Evolutionary conservation across 1,140 invertebrate species (phyloP).

Genomic region (Euglossa dilemma): DNA sequence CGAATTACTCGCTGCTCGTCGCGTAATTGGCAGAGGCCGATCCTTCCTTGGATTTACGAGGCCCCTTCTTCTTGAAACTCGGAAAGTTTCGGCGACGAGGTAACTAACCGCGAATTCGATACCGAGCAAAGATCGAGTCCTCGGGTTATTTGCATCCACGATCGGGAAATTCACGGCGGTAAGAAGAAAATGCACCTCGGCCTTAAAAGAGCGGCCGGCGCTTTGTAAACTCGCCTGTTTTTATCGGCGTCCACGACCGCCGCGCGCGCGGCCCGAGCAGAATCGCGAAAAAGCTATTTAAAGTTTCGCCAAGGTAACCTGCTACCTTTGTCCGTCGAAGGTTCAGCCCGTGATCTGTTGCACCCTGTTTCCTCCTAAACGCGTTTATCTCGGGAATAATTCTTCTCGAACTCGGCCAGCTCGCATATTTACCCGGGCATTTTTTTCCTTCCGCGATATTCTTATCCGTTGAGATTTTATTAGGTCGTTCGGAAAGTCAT

Average conservation of each 20-base stretch:
- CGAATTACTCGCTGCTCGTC: too few relatives aligned
- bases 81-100: not conserved
- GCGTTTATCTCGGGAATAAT: not conserved
- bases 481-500: too few relatives aligned
- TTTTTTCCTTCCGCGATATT: too few relatives aligned
- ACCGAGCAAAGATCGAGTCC: not conserved
- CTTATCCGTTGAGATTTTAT: not conserved
- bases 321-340: not conserved
- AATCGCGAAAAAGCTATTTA: conserved; percentile 41
- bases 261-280: not conserved
- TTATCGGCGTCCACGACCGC: not conserved
- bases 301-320: conserved; percentile 37
- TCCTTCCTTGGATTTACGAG: not conserved
- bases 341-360: conserved; percentile 10
- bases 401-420: not conserved
- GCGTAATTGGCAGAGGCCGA: not conserved
- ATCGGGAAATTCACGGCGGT: conserved; percentile 11
- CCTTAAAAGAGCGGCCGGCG: conserved; percentile 9
- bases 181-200: not conserved
- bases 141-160: conserved; percentile 24
- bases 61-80: not conserved
- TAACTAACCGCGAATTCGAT: not conserved
- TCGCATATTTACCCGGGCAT: too few relatives aligned
- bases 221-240: conserved; percentile 29
- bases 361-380: not conserved